Base-by-base conservation (phyloP, 2,113 vertebrate genomes). In the Nothocercus nigrocapillus region DNA sequence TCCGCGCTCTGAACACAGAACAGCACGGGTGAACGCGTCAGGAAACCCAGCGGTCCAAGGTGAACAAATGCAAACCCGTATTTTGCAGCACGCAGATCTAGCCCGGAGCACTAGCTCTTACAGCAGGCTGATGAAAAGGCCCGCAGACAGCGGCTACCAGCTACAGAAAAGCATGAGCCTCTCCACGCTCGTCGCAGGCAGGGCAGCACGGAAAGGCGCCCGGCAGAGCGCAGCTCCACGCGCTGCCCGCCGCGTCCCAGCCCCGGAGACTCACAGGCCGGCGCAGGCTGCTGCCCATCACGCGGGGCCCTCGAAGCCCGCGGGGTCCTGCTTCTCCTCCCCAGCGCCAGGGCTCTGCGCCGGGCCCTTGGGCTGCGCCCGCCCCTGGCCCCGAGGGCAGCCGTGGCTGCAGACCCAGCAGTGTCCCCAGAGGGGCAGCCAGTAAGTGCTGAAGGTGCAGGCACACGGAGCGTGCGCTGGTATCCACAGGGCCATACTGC, bases 391-490 rank as follows among this genome's bases (percentile, higher is more conserved):
- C 44, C 19, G 30, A 38, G 42, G 79, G 7, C 13, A 30, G 12
- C 14, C 11, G 3, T 40, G 38, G 63, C 28, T 42, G 16, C 14
- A 30, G 42, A 30, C 38, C 20, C 40, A 82, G 19, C 27, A 38
- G 14, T 30, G 66, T 38, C 34, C 62, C 17, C 18, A 36, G 3
- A 13, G 16, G 40, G 38, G 20, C n/a, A 90, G 27, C 8, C 27
- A 40, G 58, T 36, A 47, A 17, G 24, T 58, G 58, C 1, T 5
- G 53, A 51, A n/a, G 6, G 27, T 34, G 67, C 54, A 36, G 8
- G 3, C 21, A 9, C 0, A 63, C 1, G 0, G 27, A 9, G 8
- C 18, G 21, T 56, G 51, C 38, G 56, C 15, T 72, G n/a, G 0
- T 5, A 1, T 30, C 5, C n/a, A 74, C 40, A 53, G 36, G 36